A percentile compares a stretch with the other conserved stretches of the same genome.
phyloP scores from a whole-genome alignment of 2,797 vertebrate species.

The Ibycter americanus region DNA sequence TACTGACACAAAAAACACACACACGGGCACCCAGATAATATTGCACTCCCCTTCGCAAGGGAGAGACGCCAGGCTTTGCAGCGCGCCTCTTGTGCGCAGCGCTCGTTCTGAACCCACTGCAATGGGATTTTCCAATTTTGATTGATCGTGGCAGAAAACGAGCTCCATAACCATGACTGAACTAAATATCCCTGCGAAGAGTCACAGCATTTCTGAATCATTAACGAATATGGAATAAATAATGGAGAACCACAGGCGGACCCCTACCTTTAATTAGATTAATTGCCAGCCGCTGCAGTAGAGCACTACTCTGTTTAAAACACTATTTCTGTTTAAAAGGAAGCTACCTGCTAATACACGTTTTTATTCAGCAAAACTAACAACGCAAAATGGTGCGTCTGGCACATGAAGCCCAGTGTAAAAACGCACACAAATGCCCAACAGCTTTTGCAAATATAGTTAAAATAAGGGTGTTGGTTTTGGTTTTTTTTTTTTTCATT shows the following conservation, averaged over 20 bases:
- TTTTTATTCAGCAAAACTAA: background rate
- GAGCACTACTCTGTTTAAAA: background rate
- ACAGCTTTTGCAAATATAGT: background rate
- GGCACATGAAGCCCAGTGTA: background rate
- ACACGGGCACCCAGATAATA: background rate
- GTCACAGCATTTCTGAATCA: background rate
- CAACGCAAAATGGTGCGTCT: accelerated
- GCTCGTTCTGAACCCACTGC: background rate
- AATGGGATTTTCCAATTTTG: background rate
- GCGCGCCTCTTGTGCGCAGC: too few relatives aligned
- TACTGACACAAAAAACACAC: background rate
- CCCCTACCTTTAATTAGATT: background rate
- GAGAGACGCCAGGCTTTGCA: background rate
- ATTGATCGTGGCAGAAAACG: background rate
- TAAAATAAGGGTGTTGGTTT: background rate
- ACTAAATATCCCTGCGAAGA: background rate
- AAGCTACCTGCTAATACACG: too few relatives aligned
- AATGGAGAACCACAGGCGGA: accelerated
- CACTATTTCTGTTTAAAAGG: background rate
- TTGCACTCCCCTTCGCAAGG: background rate
- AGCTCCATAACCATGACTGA: background rate
- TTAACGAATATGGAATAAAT: background rate
- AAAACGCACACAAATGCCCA: accelerated
- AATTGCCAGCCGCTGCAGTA: too few relatives aligned
- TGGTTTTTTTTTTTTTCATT: background rate